These are phyloP conservation scores for Anguilla marmorata DNA, from an alignment of 2,797 vertebrate species.

Conservation along the genomic window DNA sequence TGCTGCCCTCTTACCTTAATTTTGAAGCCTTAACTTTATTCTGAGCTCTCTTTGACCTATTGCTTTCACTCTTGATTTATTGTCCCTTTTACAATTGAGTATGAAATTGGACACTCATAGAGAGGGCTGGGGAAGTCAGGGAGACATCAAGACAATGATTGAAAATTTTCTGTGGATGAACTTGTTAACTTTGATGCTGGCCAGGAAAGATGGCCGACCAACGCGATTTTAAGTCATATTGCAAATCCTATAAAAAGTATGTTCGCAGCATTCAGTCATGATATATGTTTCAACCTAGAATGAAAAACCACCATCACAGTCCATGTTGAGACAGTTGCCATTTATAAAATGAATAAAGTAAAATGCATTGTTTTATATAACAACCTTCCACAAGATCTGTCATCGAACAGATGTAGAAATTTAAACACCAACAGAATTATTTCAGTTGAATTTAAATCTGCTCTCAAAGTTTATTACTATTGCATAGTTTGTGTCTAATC, in stretches of 20 bases:
- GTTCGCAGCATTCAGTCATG: background rate
- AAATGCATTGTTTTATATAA: slow-evolving; percentile 60
- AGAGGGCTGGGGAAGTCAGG: background rate
- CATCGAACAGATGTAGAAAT: slow-evolving; percentile 72
- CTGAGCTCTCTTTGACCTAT: background rate
- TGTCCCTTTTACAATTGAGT: background rate
- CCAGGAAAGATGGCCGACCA: background rate
- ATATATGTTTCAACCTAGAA: slow-evolving; percentile 43
- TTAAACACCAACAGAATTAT: slow-evolving; percentile 74
- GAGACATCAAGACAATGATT: background rate
- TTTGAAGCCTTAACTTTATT: background rate
- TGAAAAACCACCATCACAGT: slow-evolving; percentile 53
- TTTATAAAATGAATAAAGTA: slow-evolving; percentile 67
- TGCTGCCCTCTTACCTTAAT: background rate
- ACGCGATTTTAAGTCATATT: background rate
- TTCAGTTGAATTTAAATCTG: slow-evolving; percentile 62
- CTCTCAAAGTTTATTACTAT: slow-evolving; percentile 75
- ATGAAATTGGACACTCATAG: background rate
- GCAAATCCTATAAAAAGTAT: background rate
- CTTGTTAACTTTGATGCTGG: background rate
- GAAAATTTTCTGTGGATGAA: background rate
- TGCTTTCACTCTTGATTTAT: background rate
- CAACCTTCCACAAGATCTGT: slow-evolving; percentile 61
- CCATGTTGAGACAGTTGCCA: slow-evolving; percentile 58
- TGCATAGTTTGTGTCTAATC: slow-evolving; percentile 70